Base-by-base conservation (phyloP, 2,113 vertebrate genomes). In the Plectropomus leopardus region DNA sequence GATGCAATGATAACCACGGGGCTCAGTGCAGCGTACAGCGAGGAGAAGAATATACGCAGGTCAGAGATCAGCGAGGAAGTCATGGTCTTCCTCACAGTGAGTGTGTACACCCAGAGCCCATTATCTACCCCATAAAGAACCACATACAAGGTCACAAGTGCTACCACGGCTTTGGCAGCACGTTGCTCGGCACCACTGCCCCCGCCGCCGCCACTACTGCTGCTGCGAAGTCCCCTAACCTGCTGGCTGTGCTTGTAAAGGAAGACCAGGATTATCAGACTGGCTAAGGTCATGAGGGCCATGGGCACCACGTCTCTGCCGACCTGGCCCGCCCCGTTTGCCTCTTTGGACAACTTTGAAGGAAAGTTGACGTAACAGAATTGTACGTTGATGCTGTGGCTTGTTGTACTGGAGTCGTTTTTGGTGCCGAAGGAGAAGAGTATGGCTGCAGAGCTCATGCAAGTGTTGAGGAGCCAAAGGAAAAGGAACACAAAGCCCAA, bases 91-190 rank as follows among this genome's bases (percentile, higher is more conserved):
- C 48, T 90, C n/a, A 94, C 79, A 1, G 91, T 92, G 13, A 95
- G 86, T 6, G 94, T 95, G 78, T 95, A 95, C 2, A 96, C 92
- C 95, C 95, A 95, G 5, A 95, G 88, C 4, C 92, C 93, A 1
- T 93, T 95, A 72, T 95, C 94, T 8, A 94, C 86, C 2, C 94
- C 94, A 5, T 94, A 95, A 28, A 95, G 75, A 21, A 92, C 47
- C 60, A 95, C 86, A 23, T 95, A 95, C 54, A 95, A 57, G 4
- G 86, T 92, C 54, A 95, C 93, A 5, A 95, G 85, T 0, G 92
- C 79, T 1, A 94, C 88, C 21, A 96, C 94, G 0, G 90, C 86
- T 76, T 95, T 89, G n/a, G 94, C 92, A 0, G 95, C 94, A 7
- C 93, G 80, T 16, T 66, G 89, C 75, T 95, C 91, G 0, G 89